Conservation (phyloP, 2,888 invertebrate species). For the Rotaria socialis region DNA sequence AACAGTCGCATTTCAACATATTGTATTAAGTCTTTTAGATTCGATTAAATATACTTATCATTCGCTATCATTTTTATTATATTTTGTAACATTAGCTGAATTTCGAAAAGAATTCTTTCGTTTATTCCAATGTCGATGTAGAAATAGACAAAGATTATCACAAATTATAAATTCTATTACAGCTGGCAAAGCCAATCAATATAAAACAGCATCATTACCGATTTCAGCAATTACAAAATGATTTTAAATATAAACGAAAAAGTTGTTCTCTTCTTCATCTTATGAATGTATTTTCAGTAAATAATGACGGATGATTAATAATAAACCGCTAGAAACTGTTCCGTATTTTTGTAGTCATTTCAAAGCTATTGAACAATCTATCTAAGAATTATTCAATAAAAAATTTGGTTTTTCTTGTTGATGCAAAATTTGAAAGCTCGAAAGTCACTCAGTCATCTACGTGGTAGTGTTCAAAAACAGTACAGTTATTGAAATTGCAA, state of each 20-base stretch:
- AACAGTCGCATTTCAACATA: not conserved
- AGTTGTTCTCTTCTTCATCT: too few relatives aligned
- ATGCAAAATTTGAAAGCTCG: too few relatives aligned
- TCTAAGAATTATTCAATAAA: too few relatives aligned
- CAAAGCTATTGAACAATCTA: too few relatives aligned
- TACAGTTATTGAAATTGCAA: too few relatives aligned
- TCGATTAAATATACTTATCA: conserved; percentile 19
- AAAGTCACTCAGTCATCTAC: too few relatives aligned
- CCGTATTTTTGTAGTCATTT: too few relatives aligned
- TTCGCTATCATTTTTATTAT: not conserved
- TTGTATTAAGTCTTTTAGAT: not conserved
- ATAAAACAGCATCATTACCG: not conserved
- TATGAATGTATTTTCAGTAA: too few relatives aligned
- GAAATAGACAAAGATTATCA: not conserved
- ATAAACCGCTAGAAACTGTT: too few relatives aligned
- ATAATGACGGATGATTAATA: not conserved
- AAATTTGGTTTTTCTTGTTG: too few relatives aligned
- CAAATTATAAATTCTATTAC: not conserved
- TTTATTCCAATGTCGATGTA: not conserved
- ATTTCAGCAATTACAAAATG: not conserved
- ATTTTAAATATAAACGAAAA: not conserved
- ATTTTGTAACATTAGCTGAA: not conserved
- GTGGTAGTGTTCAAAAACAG: too few relatives aligned
- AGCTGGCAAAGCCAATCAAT: not conserved
- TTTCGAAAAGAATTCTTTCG: conserved; percentile 5